Evolutionary conservation across 2,797 vertebrate species (phyloP), one percentile per base, ranked within the genome.

Genomic region (Phylloscopus collybita): DNA sequence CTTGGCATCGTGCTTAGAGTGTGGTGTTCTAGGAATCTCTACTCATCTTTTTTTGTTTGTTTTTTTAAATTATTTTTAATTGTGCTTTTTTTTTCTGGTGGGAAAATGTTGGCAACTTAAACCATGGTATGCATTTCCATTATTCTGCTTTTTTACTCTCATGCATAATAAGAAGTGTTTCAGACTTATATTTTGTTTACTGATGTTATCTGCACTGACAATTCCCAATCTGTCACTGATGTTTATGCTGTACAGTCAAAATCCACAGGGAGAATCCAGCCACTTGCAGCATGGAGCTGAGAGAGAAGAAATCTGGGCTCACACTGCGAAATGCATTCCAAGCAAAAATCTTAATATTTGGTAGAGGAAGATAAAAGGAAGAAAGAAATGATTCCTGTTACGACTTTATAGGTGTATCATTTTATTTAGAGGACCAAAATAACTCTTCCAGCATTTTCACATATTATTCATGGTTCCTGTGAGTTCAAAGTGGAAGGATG

Each of bases 91-190:
- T 97, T 98, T 98, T 96, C 60, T 98, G 97, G 97, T 98, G 98
- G 98, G 97, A 97, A 94, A 96, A 95, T 97, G 97, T 97, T 96
- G 97, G 96, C 97, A 96, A 97, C 91, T 97, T 97, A 96, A 97
- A 97, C 97, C 91, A 95, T 98, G 95, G 93, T 98, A 97, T 97
- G 95, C 97, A 93, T 98, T 97, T 97, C 96, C 97, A 97, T 98
- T 97, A 95, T 96, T 98, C 97, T 97, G 97, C 96, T 94, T 97
- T 97, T 97, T 93, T 92, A 92, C 97, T 97, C 97, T 97, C 97
- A 96, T 97, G 97, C 98, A 97, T 98, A 97, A 97, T 93, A 97
- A 97, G 92, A 90, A 94, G 90, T 91, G 80, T 96, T 96, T 95
- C 73, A 60, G 56, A 88, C 79, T 95, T 97, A 19, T 32, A 54